phyloP scores from a whole-genome alignment of 2,113 vertebrate genomes.

The Gambusia affinis region DNA sequence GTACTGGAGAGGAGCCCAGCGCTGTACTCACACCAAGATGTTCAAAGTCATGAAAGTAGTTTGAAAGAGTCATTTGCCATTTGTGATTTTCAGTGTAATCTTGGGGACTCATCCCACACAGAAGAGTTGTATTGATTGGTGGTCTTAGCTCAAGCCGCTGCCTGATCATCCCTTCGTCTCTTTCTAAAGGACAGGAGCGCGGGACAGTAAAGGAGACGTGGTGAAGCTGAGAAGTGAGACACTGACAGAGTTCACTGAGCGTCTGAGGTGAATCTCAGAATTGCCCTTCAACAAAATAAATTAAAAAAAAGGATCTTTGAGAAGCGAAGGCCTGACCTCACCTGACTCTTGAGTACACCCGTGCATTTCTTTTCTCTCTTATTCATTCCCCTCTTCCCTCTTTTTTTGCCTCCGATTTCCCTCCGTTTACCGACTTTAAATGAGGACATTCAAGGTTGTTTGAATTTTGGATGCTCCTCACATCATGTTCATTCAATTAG shows the following conservation, averaged over 20 bases:
- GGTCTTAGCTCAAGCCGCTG: conserved; percentile 70
- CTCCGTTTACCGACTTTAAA: conserved; percentile 4
- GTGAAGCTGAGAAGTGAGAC: conserved; percentile 58
- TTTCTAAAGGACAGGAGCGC: conserved; percentile 71
- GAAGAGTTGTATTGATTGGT: conserved; percentile 70
- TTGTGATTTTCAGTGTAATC: conserved; percentile 74
- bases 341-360: conserved; percentile 8
- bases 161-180: conserved; percentile 77
- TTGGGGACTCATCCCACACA: conserved; percentile 62
- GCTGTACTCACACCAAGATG: conserved; percentile 52
- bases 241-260: conserved; percentile 61
- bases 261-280: conserved; percentile 62
- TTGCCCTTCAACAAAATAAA: conserved; percentile 62
- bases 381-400: conserved; percentile 7
- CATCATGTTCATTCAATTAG: conserved; percentile 71
- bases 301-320: background rate
- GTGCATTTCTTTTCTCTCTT: background rate
- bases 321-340: conserved; percentile 32
- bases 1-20: conserved; percentile 12
- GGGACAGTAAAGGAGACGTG: conserved; percentile 61
- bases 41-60: conserved; percentile 66
- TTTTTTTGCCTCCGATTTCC: conserved; percentile 14
- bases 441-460: conserved; percentile 70
- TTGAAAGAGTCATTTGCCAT: conserved; percentile 70
- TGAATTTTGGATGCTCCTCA: conserved; percentile 52